phyloP scores from a whole-genome alignment of 2,113 vertebrate genomes.

The Sphyrna mokarran region DNA sequence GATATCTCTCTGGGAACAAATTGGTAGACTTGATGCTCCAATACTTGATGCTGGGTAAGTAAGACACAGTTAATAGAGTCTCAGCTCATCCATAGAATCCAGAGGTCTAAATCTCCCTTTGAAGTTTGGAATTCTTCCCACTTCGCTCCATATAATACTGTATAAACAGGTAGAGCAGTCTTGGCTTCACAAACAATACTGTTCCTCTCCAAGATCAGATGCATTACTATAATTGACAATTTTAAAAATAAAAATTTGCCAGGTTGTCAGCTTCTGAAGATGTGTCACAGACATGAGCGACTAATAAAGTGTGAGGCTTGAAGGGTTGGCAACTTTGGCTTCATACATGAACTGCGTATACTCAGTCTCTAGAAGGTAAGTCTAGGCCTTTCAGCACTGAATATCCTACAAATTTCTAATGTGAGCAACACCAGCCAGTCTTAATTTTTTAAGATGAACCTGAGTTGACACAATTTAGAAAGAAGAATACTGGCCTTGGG shows the following conservation, averaged over 20 bases:
- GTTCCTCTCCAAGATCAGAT: background rate
- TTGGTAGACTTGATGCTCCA: background rate
- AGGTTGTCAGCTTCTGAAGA: no score
- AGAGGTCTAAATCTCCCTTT: background rate
- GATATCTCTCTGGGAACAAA: background rate
- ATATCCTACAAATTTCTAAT: background rate
- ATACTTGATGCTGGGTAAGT: background rate
- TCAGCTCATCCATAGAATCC: background rate
- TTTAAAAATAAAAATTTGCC: background rate
- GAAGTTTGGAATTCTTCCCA: background rate
- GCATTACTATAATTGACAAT: background rate
- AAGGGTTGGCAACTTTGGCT: background rate
- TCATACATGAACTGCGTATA: background rate
- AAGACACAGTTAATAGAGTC: background rate
- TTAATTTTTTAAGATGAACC: background rate
- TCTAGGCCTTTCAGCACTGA: background rate
- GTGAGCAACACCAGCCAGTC: background rate
- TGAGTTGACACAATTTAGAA: background rate
- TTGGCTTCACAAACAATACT: background rate
- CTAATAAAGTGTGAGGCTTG: background rate
- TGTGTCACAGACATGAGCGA: background rate
- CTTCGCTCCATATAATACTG: background rate
- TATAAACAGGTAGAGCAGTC: background rate
- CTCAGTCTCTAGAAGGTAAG: background rate
- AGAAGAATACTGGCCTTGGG: background rate